Percentiles rank a stretch among this genome's conserved stretches.
Conservation (phyloP, 2,113 vertebrate genomes). For the Dipodomys ordii region DNA sequence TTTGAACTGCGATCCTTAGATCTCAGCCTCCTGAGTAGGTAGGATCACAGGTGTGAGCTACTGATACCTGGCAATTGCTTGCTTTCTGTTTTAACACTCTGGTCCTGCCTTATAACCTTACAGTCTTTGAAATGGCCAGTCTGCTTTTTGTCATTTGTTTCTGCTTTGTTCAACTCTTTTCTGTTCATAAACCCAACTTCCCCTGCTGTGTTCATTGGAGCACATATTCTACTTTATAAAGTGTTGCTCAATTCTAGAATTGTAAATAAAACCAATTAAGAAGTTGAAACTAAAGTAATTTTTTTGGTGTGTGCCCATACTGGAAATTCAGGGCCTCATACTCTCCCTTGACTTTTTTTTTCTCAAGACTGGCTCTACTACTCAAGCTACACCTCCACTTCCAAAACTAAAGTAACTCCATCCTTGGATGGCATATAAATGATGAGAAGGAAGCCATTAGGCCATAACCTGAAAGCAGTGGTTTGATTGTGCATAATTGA, state of each 20-base stretch:
- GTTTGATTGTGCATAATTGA: not conserved
- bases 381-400: no score
- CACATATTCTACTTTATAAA: not conserved
- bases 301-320: no score
- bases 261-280: slow-evolving; percentile 23
- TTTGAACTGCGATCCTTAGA: no score
- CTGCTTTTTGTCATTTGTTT: not conserved
- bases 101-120: not conserved
- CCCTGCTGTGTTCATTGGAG: not conserved
- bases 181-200: not conserved
- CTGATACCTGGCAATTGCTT: not conserved
- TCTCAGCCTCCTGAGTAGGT: no score
- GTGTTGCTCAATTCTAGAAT: slow-evolving; percentile 26
- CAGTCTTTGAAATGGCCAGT: not conserved
- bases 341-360: no score
- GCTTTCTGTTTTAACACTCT: not conserved
- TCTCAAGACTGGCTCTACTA: no score
- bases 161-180: not conserved
- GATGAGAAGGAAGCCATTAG: not conserved
- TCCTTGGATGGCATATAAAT: not conserved
- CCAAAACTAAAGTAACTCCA: not conserved
- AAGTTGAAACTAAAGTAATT: not conserved
- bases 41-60: no score
- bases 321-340: no score
- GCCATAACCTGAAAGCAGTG: not conserved